A percentile compares a stretch with the other conserved stretches of the same genome.
Conservation (phyloP, 2,888 invertebrate genomes). For the Bombylius major region DNA sequence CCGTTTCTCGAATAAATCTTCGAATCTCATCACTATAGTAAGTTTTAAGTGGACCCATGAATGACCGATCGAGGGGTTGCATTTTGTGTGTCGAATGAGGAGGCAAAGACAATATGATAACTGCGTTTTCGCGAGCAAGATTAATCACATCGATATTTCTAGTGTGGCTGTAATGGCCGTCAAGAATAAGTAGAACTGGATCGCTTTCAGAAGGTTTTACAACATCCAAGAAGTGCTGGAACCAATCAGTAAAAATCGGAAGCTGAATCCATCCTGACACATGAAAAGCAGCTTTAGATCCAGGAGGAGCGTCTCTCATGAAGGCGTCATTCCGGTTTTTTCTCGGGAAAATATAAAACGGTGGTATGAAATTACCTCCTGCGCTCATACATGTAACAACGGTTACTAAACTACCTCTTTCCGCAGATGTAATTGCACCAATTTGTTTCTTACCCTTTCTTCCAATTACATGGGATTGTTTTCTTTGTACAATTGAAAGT, state of each 20-base stretch:
- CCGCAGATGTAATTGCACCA: background rate
- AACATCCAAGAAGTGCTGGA: background rate
- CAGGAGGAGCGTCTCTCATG: conserved; percentile 8
- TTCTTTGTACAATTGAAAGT: no score
- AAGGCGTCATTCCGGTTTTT: background rate
- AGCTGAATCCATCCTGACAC: background rate
- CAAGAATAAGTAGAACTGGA: conserved; percentile 12
- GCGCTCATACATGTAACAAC: background rate
- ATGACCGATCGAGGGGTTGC: conserved; percentile 11
- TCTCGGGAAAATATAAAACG: conserved; percentile 1
- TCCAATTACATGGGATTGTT: no score
- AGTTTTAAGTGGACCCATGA: conserved; percentile 13
- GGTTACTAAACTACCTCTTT: background rate
- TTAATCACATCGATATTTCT: conserved; percentile 11
- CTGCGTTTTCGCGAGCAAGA: conserved; percentile 7
- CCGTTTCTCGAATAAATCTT: conserved; percentile 7
- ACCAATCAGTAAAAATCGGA: background rate
- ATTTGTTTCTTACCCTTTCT: no score
- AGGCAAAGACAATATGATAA: conserved; percentile 11
- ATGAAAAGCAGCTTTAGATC: conserved; percentile 3
- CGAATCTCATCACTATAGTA: conserved; percentile 13
- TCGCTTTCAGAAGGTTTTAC: conserved; percentile 9
- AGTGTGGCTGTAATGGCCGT: conserved; percentile 14
- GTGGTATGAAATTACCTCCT: conserved; percentile 3
- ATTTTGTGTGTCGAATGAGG: conserved; percentile 10